Conservation (phyloP, 1,140 invertebrate genomes). For the Conus ventricosus region DNA sequence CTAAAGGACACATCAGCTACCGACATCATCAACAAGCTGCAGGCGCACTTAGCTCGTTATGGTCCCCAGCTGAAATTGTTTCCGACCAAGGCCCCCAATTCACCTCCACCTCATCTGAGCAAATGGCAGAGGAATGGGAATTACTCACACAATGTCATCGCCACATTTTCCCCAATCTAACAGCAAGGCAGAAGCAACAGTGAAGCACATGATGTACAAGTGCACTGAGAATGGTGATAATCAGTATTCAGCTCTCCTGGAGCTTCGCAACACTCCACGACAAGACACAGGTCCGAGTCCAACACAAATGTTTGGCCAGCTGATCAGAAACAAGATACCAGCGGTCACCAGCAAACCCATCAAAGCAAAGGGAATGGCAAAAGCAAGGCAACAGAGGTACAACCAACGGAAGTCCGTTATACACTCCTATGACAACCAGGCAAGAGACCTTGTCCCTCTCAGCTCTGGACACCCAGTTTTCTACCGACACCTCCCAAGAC, state of each 20-base stretch:
- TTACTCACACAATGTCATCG: conserved; percentile 35
- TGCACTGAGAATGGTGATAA: conserved; percentile 32
- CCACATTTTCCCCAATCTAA: conserved; percentile 48
- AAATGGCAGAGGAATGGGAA: not conserved
- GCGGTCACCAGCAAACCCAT: not conserved
- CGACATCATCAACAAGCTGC: not conserved
- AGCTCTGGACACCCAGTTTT: conserved; percentile 43
- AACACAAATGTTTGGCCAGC: conserved; percentile 45
- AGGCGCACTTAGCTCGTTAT: not conserved
- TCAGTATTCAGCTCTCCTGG: conserved; percentile 46
- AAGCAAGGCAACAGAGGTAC: not conserved
- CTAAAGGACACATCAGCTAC: not conserved
- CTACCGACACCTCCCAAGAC: conserved; percentile 41
- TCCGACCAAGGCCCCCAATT: not conserved
- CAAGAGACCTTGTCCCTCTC: conserved; percentile 31
- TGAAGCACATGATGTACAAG: conserved; percentile 56
- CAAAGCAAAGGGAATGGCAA: conserved; percentile 12
- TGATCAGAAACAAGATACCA: conserved; percentile 31
- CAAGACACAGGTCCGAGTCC: conserved; percentile 54
- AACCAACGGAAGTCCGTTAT: conserved; percentile 33
- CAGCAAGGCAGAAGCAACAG: conserved; percentile 54
- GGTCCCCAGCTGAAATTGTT: not conserved
- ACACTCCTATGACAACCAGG: conserved; percentile 34
- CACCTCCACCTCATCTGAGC: not conserved
- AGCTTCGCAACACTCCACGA: conserved; percentile 50